These are phyloP conservation scores for Aurelia sp. DNA, from an alignment of 30 jellyfish, hydroid and myxozoan genomes.

Conservation along the genomic window DNA sequence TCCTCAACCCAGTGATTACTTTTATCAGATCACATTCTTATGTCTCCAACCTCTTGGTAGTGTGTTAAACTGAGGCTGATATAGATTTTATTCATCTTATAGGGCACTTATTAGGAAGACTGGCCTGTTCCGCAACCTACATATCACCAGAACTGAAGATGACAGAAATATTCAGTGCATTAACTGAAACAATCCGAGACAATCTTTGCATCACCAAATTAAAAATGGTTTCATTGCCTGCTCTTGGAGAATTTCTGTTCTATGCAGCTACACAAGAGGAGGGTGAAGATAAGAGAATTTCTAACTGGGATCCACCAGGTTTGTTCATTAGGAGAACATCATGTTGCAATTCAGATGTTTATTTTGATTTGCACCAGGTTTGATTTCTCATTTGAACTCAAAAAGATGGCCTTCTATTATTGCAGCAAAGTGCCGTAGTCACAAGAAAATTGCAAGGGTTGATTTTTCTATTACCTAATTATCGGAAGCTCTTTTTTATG, in stretches of 20 bases:
- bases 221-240: slow-evolving; percentile 76
- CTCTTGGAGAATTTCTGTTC: slow-evolving; percentile 90
- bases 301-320: slow-evolving; percentile 95
- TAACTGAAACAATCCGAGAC: slow-evolving; percentile 77
- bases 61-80: too few relatives aligned
- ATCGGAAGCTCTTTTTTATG: too few relatives aligned
- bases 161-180: slow-evolving; percentile 76
- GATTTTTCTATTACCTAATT: too few relatives aligned
- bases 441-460: too few relatives aligned
- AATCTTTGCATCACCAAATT: slow-evolving; percentile 64
- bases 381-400: too few relatives aligned
- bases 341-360: too few relatives aligned
- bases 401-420: too few relatives aligned
- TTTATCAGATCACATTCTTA: too few relatives aligned
- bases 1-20: too few relatives aligned
- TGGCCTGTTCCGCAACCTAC: slow-evolving; percentile 88
- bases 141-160: slow-evolving; percentile 77
- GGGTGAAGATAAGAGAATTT: slow-evolving; percentile 73
- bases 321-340: background rate
- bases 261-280: slow-evolving; percentile 98
- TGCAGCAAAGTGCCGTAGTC: too few relatives aligned
- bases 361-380: too few relatives aligned
- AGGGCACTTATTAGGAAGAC: slow-evolving; percentile 82
- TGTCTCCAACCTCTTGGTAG: too few relatives aligned
- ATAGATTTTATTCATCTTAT: background rate